These are phyloP conservation scores for Artibeus lituratus DNA, from an alignment of 2,797 vertebrate species.

Conservation along the genomic window DNA sequence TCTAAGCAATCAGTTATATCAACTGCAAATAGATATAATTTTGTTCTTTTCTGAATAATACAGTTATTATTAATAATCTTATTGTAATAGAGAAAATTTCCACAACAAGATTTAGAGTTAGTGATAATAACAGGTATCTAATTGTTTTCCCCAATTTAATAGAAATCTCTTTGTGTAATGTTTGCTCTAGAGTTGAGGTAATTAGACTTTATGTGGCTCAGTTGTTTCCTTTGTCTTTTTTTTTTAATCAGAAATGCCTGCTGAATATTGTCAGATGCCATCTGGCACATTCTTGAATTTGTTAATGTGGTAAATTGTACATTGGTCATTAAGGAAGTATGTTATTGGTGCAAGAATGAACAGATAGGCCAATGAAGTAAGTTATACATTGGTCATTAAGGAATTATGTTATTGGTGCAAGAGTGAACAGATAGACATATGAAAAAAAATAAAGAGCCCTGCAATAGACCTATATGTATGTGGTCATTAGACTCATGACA, in stretches of 20 bases:
- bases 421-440: background rate
- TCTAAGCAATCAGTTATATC: background rate
- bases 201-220: background rate
- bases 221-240: background rate
- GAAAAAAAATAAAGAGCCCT: background rate
- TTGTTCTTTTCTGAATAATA: background rate
- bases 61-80: background rate
- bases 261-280: background rate
- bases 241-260: background rate
- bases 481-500: background rate
- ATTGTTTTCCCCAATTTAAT: background rate
- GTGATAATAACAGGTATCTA: background rate
- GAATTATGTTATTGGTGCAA: background rate
- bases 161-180: background rate
- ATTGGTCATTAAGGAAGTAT: background rate
- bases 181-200: constrained; percentile 13
- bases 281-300: background rate
- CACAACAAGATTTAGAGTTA: background rate
- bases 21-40: constrained; percentile 6
- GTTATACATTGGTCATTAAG: background rate
- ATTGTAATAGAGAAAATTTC: background rate
- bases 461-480: background rate
- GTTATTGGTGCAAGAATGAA: background rate
- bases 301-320: background rate
- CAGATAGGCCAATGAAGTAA: background rate